Percentiles rank a stretch among this genome's conserved stretches.
These are phyloP conservation scores for Latrodectus elegans DNA, from an alignment of 2,888 invertebrate genomes.

Conservation along the genomic window DNA sequence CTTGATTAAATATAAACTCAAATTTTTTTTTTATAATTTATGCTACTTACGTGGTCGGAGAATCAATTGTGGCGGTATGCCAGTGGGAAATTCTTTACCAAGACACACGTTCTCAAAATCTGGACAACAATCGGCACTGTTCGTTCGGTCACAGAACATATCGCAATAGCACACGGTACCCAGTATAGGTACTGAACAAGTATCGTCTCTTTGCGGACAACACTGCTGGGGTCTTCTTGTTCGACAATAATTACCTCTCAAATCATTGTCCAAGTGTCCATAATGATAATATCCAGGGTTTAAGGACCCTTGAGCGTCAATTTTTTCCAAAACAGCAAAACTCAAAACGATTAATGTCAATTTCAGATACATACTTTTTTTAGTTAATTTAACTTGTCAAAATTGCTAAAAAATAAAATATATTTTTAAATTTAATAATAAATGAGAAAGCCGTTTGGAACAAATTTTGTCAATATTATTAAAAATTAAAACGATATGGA, in stretches of 20 bases:
- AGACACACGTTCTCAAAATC: slow-evolving; percentile 87
- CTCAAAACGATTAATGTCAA: not conserved
- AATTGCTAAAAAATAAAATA: too few species aligned
- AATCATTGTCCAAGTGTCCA: slow-evolving; percentile 40
- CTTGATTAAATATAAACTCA: too few species aligned
- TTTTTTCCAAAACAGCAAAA: not conserved
- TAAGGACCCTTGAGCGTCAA: not conserved
- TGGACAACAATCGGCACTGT: slow-evolving; percentile 91
- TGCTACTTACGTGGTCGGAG: slow-evolving; percentile 50
- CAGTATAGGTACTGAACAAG: slow-evolving; percentile 86
- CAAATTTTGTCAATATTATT: too few species aligned
- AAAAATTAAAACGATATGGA: too few species aligned
- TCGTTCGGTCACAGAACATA: slow-evolving; percentile 87
- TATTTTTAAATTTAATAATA: too few species aligned
- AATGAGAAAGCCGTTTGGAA: too few species aligned
- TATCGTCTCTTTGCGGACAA: slow-evolving; percentile 85
- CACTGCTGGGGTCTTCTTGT: slow-evolving; percentile 77
- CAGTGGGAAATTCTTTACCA: slow-evolving; percentile 74
- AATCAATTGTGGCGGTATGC: slow-evolving; percentile 23
- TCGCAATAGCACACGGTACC: slow-evolving; percentile 96
- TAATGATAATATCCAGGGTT: slow-evolving; percentile 14
- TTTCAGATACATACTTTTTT: not conserved
- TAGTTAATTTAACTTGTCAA: too few species aligned
- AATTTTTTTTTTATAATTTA: not conserved
- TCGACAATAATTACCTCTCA: slow-evolving; percentile 73